Evolutionary conservation across 2,888 invertebrate species (phyloP).

Genomic region (Melikaiella ostensackeni): DNA sequence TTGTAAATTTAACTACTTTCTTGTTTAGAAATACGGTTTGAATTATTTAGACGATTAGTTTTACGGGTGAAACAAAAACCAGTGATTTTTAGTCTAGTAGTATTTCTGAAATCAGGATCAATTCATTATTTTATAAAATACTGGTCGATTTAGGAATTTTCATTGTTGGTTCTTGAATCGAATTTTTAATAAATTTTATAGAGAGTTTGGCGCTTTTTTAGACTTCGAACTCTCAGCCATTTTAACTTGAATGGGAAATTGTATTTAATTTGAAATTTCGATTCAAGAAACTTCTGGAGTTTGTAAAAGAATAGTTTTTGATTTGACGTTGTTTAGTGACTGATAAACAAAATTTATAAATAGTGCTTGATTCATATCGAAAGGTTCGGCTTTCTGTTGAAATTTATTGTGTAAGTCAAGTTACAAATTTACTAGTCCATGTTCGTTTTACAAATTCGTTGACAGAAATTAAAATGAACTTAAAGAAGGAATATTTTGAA

Average conservation of each 20-base stretch:
- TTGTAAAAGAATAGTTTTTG: not conserved
- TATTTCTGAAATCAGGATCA: not conserved
- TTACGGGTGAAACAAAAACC: conserved; percentile 10
- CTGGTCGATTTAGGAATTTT: not conserved
- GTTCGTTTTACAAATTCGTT: not conserved
- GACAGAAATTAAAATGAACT: not conserved
- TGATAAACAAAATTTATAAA: conserved; percentile 1
- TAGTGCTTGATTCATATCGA: not conserved
- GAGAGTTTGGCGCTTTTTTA: not conserved
- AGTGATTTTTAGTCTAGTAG: conserved; percentile 12
- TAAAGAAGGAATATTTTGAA: not conserved
- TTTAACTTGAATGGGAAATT: not conserved
- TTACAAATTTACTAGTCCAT: conserved; percentile 12
- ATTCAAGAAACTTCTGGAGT: not conserved
- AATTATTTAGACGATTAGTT: conserved; percentile 14
- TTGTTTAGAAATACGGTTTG: not conserved
- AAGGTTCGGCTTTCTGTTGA: conserved; percentile 9
- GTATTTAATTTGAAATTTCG: not conserved
- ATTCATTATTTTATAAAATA: not conserved
- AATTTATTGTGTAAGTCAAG: not conserved
- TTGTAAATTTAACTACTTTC: not conserved
- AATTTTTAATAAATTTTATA: not conserved
- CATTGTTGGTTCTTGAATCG: not conserved
- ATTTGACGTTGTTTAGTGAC: conserved; percentile 18
- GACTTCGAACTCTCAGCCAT: not conserved